Base-by-base conservation (phyloP, 2,888 invertebrate species). In the Acronicta psi region DNA sequence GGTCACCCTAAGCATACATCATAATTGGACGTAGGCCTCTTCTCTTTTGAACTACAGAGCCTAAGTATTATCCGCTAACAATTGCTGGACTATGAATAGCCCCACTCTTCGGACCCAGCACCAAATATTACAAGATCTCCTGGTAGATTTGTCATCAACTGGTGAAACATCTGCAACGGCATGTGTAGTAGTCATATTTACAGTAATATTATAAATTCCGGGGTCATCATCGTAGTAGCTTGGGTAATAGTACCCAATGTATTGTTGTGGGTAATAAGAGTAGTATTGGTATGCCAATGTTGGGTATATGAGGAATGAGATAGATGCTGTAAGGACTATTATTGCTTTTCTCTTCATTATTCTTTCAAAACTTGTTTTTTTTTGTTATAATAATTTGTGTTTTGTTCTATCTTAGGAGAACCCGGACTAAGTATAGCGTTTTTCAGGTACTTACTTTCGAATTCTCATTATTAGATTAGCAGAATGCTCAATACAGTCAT, bases 51-150 rank as follows among this genome's bases (percentile, higher is more conserved):
- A n/a, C n/a, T n/a, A n/a, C n/a, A n/a, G n/a, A n/a, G n/a, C 2
- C 16, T 66, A 69, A n/a, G 77, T 69, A 69, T 72, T 85, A 72
- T 89, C 86, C 59, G 81, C 85, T 0, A 89, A 59, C 20, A 90
- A 62, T 44, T 89, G 87, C 36, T 89, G 89, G 1, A 88, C 82
- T 9, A 86, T 74, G 67, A 87, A 90, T 2, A 90, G 63, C 1
- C 85, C 85, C 0, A 90, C 82, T 78, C 76, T 85, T 67, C 81
- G 73, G 0, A 89, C 49, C 79, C 89, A 84, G 53, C 90, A 91
- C 78, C 84, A 89, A 37, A 90, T 85, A 46, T 81, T 79, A 58
- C 88, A 88, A 0, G 67, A 59, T 29, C 52, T 77, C 18, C 56
- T 69, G 5, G 58, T 44, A 14, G 63, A 45, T 36, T 38, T 37